A percentile compares a stretch with the other conserved stretches of the same genome.
These are phyloP conservation scores for Sinelater perroti DNA, from an alignment of 2,888 invertebrate species.

Conservation along the genomic window DNA sequence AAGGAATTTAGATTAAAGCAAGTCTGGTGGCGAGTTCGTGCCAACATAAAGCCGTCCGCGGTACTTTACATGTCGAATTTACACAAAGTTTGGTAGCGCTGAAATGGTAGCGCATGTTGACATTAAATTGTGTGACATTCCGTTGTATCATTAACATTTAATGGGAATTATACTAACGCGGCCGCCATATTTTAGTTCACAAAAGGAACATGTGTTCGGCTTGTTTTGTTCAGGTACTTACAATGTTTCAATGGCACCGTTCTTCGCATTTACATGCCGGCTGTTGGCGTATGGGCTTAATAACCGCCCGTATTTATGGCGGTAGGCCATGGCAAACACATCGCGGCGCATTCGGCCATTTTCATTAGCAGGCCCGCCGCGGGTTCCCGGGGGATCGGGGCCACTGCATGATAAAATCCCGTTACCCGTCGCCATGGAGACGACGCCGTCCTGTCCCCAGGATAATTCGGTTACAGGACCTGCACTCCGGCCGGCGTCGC, in stretches of 20 bases:
- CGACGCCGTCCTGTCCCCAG: slow-evolving; percentile 46
- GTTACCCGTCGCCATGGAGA: slow-evolving; percentile 52
- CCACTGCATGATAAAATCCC: slow-evolving; percentile 51
- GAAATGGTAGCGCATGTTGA: slow-evolving; percentile 55
- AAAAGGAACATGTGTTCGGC: slow-evolving; percentile 60
- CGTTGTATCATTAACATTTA: slow-evolving; percentile 61
- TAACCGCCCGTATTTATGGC: slow-evolving; percentile 38
- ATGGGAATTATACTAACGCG: slow-evolving; percentile 57
- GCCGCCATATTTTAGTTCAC: slow-evolving; percentile 55
- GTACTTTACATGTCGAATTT: slow-evolving; percentile 57
- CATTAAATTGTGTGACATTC: slow-evolving; percentile 60
- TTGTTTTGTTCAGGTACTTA: slow-evolving; percentile 50
- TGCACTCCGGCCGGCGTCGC: slow-evolving; percentile 42
- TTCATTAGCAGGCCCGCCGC: slow-evolving; percentile 38
- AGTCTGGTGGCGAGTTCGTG: slow-evolving; percentile 46
- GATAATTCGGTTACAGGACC: slow-evolving; percentile 53
- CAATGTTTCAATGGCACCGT: slow-evolving; percentile 43
- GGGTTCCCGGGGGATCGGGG: slow-evolving; percentile 36
- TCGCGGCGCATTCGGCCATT: slow-evolving; percentile 40
- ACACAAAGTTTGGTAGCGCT: slow-evolving; percentile 54
- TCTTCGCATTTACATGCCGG: slow-evolving; percentile 38
- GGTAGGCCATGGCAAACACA: slow-evolving; percentile 38
- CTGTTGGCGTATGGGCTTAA: slow-evolving; percentile 37
- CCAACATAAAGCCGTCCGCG: slow-evolving; percentile 50
- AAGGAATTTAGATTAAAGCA: slow-evolving; percentile 54